Conservation (phyloP, 2,113 vertebrate species). For the Xiphophorus maculatus region DNA sequence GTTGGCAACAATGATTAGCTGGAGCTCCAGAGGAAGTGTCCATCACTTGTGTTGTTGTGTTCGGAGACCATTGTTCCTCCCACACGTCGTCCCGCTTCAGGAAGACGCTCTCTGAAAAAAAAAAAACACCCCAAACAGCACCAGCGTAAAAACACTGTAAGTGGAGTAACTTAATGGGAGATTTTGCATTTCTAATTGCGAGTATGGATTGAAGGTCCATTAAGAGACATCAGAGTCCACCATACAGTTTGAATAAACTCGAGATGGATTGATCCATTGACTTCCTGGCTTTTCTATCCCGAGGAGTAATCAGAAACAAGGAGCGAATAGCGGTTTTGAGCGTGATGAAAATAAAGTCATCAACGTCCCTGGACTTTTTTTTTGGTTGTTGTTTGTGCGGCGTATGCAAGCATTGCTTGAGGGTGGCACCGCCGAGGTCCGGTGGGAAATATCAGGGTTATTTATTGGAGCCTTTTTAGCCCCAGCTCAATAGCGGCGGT, state of each 20-base stretch:
- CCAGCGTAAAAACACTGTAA: constrained; percentile 68
- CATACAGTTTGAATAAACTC: constrained; percentile 72
- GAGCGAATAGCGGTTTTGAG: constrained; percentile 28
- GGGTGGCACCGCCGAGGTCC: constrained; percentile 62
- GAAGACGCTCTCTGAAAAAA: constrained; percentile 45
- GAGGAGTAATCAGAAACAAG: constrained; percentile 58
- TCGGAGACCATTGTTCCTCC: constrained; percentile 53
- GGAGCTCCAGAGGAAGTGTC: constrained; percentile 68
- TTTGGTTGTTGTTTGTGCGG: constrained; percentile 57
- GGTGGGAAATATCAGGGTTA: constrained; percentile 74
- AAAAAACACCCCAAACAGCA: constrained; percentile 50
- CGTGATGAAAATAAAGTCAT: constrained; percentile 29
- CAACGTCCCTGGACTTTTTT: constrained; percentile 17
- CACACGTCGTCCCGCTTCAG: constrained; percentile 49
- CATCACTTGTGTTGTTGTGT: constrained; percentile 66
- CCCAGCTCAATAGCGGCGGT: constrained; percentile 73
- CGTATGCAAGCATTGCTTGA: constrained; percentile 56
- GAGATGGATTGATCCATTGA: constrained; percentile 77
- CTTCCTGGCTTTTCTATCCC: constrained; percentile 63
- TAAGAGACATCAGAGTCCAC: constrained; percentile 74
- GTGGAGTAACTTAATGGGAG: constrained; percentile 74
- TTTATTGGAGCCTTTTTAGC: constrained; percentile 77
- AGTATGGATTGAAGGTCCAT: constrained; percentile 78
- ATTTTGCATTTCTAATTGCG: constrained; percentile 79
- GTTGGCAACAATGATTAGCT: constrained; percentile 77